These are phyloP conservation scores for Lithobates sylvaticus DNA, from an alignment of 2,797 vertebrate genomes.

Conservation along the genomic window DNA sequence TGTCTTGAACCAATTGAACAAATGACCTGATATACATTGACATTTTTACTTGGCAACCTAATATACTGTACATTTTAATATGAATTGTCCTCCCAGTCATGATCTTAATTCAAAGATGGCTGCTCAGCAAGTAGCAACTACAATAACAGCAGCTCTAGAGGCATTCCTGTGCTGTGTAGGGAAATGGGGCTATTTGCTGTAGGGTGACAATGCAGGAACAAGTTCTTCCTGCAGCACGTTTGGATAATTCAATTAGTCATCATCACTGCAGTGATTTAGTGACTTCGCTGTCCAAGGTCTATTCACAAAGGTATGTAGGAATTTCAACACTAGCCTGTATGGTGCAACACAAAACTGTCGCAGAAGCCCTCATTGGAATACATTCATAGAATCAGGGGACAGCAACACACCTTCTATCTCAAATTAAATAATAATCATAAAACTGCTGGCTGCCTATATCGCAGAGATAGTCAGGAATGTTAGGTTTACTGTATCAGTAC, in stretches of 20 bases:
- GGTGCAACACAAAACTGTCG: background rate
- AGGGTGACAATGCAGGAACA: background rate
- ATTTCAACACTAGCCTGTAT: background rate
- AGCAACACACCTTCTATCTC: background rate
- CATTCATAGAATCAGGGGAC: background rate
- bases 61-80: background rate
- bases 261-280: background rate
- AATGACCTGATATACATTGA: background rate
- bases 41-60: background rate
- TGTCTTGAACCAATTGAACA: background rate
- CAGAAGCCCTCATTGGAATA: background rate
- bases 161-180: background rate
- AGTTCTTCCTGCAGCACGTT: conserved; percentile 1
- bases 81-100: background rate
- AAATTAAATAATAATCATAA: background rate
- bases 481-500: background rate
- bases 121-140: conserved; percentile 2
- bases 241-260: background rate
- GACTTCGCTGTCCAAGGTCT: conserved; percentile 85
- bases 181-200: background rate
- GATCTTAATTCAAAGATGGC: conserved; percentile 53
- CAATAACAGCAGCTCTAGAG: background rate
- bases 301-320: background rate
- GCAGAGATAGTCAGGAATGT: too few species aligned
- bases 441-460: too few species aligned